Evolutionary conservation across 2,113 vertebrate genomes (phyloP), one percentile per base, ranked within the genome.

Genomic region (Eptesicus fuscus): DNA sequence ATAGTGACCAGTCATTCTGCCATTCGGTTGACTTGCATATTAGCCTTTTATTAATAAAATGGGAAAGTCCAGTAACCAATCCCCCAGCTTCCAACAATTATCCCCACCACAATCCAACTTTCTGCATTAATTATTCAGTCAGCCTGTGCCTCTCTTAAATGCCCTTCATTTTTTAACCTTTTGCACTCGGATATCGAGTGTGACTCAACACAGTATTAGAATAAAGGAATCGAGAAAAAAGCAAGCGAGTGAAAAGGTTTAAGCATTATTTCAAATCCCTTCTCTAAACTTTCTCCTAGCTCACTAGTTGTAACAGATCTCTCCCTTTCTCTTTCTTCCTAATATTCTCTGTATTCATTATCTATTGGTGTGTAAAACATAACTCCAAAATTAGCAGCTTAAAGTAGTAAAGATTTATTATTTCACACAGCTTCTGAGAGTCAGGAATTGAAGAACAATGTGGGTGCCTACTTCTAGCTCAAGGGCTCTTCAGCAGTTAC

Each of bases 141-240:
- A 28, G 4, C 25, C 23, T 9, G 1, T 28, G 28, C 7, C 20
- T 22, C 44, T 59, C 37, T 17, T 0, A 13, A 51, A 44, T 4
- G 16, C 0, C 5, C 37, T 67, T 42, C 7, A 14, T 44, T 7
- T 22, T n/a, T n/a, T n/a, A n/a, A n/a, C n/a, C n/a, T n/a, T n/a
- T n/a, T n/a, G n/a, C n/a, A n/a, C n/a, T n/a, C n/a, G n/a, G n/a
- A n/a, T n/a, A n/a, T n/a, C n/a, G n/a, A n/a, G n/a, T n/a, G n/a
- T n/a, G n/a, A n/a, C n/a, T n/a, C n/a, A n/a, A n/a, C n/a, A n/a
- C n/a, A n/a, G n/a, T n/a, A n/a, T n/a, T n/a, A n/a, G n/a, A n/a
- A n/a, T n/a, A n/a, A n/a, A n/a, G n/a, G n/a, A n/a, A n/a, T n/a
- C n/a, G n/a, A n/a, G n/a, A n/a, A n/a, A n/a, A n/a, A n/a, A n/a